Evolutionary conservation across 1,140 invertebrate species (phyloP).

Genomic region (Bombus waltoni): DNA sequence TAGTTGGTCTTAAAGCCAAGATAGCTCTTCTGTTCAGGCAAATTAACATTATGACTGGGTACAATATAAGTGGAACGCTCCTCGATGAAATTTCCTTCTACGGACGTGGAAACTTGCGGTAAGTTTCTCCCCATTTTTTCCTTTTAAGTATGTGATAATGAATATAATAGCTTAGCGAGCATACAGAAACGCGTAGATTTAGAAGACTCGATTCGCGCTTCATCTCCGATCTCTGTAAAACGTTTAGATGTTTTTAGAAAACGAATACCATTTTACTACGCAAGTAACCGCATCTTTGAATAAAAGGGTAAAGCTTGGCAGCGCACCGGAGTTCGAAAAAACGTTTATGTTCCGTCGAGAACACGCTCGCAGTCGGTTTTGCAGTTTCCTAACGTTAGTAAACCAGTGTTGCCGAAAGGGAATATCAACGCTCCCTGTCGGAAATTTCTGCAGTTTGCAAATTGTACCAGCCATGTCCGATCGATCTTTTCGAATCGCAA

Average conservation of each 20-base stretch:
- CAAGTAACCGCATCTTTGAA: conserved; percentile 1
- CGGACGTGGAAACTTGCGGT: conserved; percentile 29
- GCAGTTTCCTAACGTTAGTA: neutral
- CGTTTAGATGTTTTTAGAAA: neutral
- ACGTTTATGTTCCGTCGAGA: neutral
- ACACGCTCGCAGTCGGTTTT: neutral
- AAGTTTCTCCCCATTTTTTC: neutral
- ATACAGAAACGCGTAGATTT: no score
- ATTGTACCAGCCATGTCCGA: no score
- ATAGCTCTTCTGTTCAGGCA: conserved; percentile 36
- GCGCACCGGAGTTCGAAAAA: neutral
- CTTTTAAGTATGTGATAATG: neutral
- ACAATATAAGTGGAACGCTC: neutral
- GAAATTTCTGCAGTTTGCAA: neutral
- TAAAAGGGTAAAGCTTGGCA: neutral
- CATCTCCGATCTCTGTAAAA: neutral
- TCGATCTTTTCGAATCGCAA: neutral
- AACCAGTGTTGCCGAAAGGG: neutral
- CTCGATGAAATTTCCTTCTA: neutral
- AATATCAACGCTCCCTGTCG: neutral
- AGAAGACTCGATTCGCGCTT: neutral
- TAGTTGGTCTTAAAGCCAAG: neutral
- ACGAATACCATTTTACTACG: neutral
- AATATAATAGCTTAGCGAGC: neutral
- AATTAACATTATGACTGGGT: neutral